Conservation (phyloP, 2,888 invertebrate species). For the Apotomis turbidana region DNA sequence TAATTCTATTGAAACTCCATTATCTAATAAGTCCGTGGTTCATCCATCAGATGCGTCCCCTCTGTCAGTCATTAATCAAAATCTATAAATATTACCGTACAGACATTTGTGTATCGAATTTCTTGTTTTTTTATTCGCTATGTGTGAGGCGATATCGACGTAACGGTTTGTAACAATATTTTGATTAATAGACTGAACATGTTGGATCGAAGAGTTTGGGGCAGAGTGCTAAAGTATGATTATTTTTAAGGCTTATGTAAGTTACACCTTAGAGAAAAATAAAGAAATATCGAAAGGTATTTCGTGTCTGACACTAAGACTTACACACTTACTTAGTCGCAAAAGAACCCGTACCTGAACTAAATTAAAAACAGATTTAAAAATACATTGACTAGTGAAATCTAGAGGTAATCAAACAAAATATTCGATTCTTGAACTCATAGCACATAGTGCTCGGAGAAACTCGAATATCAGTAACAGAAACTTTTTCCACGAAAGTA, state of each 20-base stretch:
- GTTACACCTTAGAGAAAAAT: too few species aligned
- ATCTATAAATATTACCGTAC: conserved; percentile 76
- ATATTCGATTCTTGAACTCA: too few species aligned
- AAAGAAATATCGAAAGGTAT: too few species aligned
- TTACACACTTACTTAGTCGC: too few species aligned
- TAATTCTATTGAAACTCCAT: conserved; percentile 82
- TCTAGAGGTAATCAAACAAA: too few species aligned
- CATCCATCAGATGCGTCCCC: conserved; percentile 77
- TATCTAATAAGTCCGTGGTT: conserved; percentile 77
- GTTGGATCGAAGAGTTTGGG: conserved; percentile 23
- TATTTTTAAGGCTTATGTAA: background rate
- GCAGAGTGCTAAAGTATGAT: conserved; percentile 1
- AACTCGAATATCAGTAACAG: too few species aligned
- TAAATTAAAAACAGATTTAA: too few species aligned
- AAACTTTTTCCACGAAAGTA: too few species aligned
- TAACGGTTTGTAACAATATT: conserved; percentile 41
- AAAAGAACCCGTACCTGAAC: too few species aligned
- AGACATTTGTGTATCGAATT: conserved; percentile 77
- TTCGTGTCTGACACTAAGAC: too few species aligned
- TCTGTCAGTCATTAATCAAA: conserved; percentile 80
- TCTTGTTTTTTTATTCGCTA: conserved; percentile 45
- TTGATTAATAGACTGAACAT: conserved; percentile 37
- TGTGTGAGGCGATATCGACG: conserved; percentile 34
- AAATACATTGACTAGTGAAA: too few species aligned
- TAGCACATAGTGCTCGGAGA: too few species aligned